Evolutionary conservation across 2,888 invertebrate genomes (phyloP).

Genomic region (Cryptosula pallasiana): DNA sequence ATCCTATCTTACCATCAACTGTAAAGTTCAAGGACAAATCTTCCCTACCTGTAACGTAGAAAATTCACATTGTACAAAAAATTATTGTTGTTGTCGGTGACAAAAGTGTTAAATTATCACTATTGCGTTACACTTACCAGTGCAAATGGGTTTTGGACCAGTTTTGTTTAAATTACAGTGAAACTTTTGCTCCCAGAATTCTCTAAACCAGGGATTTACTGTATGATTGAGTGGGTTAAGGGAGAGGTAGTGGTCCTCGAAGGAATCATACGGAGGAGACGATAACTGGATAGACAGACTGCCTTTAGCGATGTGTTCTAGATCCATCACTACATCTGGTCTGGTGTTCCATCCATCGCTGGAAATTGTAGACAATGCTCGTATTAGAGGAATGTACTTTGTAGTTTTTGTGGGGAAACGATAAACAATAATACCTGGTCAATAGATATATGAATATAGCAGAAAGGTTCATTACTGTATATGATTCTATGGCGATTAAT

Average conservation of each 20-base stretch:
- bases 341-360: conserved; percentile 75
- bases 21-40: conserved; percentile 59
- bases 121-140: no score
- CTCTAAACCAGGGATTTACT: conserved; percentile 69
- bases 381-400: no score
- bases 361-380: no score
- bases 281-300: conserved; percentile 71
- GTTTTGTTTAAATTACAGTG: conserved; percentile 55
- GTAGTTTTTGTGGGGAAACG: no score
- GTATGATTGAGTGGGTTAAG: conserved; percentile 62
- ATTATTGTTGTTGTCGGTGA: no score
- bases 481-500: no score
- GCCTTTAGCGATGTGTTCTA: conserved; percentile 62
- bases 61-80: neutral
- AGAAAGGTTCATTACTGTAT: no score
- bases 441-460: no score
- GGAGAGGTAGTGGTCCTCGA: conserved; percentile 65
- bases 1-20: conserved; percentile 73
- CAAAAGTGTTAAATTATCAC: no score
- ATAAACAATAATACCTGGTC: no score
- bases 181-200: conserved; percentile 72
- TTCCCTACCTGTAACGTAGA: conserved; percentile 58
- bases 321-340: conserved; percentile 64
- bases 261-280: conserved; percentile 59
- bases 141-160: conserved; percentile 30